phyloP scores from a whole-genome alignment of 2,113 vertebrate species.

The Cyprinodon brontotheroides region DNA sequence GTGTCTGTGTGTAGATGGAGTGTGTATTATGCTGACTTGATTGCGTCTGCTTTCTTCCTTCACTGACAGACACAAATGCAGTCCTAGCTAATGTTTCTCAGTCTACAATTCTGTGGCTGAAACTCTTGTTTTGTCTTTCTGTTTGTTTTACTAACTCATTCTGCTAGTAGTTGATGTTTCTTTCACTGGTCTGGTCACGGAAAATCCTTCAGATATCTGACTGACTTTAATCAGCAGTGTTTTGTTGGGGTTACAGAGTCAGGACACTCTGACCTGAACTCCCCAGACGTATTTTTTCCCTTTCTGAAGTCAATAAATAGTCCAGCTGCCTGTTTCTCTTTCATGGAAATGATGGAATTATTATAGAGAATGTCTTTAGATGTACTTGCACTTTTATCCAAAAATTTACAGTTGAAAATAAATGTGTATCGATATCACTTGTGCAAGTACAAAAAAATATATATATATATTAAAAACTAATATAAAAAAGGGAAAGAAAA shows the following conservation, averaged over 20 bases:
- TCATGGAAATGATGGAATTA: background rate
- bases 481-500: too few relatives aligned
- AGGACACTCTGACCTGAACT: conserved; percentile 13
- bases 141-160: background rate
- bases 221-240: conserved; percentile 27
- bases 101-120: background rate
- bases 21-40: too few relatives aligned
- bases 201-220: conserved; percentile 4
- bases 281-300: conserved; percentile 15
- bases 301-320: conserved; percentile 18
- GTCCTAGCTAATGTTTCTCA: background rate
- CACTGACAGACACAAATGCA: background rate
- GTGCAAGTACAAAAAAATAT: too few relatives aligned
- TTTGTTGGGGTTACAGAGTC: background rate
- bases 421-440: too few relatives aligned
- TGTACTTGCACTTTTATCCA: too few relatives aligned
- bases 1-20: too few relatives aligned
- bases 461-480: too few relatives aligned
- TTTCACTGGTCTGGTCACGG: conserved; percentile 16
- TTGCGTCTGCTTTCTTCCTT: background rate
- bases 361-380: too few relatives aligned
- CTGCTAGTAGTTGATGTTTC: conserved; percentile 26
- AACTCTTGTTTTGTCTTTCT: background rate
- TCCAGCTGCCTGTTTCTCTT: conserved; percentile 11
- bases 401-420: too few relatives aligned